Evolutionary conservation across 2,797 vertebrate genomes (phyloP).

Genomic region (Myripristis jacobus): DNA sequence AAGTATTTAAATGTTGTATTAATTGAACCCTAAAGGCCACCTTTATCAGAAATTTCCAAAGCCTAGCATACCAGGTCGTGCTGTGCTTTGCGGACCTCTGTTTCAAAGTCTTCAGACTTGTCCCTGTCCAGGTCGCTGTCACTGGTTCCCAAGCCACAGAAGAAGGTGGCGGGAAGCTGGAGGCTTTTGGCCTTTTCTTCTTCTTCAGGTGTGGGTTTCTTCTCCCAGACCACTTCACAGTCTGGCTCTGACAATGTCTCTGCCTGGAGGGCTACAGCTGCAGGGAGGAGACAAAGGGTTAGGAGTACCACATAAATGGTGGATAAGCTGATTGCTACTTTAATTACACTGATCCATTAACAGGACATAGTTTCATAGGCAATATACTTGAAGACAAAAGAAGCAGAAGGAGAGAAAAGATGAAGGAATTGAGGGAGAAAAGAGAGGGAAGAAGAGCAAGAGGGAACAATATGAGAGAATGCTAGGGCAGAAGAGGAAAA

Average conservation of each 20-base stretch:
- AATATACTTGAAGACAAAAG: background rate
- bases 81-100: conserved; percentile 86
- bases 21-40: too few species aligned
- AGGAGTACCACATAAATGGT: background rate
- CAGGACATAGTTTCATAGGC: background rate
- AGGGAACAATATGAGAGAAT: too few species aligned
- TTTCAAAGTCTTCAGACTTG: conserved; percentile 86
- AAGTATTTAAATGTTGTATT: too few species aligned
- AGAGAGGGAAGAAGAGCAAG: too few species aligned
- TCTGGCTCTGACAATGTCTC: conserved; percentile 77
- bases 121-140: conserved; percentile 88
- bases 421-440: too few species aligned
- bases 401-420: too few species aligned
- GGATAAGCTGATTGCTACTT: background rate
- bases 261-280: background rate
- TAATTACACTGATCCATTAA: background rate
- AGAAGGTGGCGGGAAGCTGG: conserved; percentile 87
- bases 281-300: conserved; percentile 9
- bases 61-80: conserved; percentile 71
- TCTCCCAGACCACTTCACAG: conserved; percentile 87
- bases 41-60: too few species aligned
- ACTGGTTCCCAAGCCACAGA: conserved; percentile 85
- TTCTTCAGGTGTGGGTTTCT: conserved; percentile 87
- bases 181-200: conserved; percentile 86
- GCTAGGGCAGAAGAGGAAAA: background rate